These are phyloP conservation scores for Lacanobia wlatinum DNA, from an alignment of 2,888 invertebrate genomes.

Conservation along the genomic window DNA sequence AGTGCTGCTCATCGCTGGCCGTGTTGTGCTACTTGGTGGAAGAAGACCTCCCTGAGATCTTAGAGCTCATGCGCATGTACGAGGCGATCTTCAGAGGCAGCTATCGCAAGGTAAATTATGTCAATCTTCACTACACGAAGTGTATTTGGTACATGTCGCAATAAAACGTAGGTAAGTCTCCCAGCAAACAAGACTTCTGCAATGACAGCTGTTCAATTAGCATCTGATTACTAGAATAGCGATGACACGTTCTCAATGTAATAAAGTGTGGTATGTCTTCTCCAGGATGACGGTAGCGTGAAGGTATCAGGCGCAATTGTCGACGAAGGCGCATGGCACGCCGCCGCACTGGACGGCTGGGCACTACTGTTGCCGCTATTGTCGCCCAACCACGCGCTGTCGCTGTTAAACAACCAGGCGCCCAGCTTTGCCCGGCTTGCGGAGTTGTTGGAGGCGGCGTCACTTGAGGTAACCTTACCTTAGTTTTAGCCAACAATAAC, in stretches of 20 bases:
- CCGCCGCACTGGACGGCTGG: constrained; percentile 92
- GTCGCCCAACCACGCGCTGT: constrained; percentile 92
- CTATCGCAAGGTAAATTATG: constrained; percentile 91
- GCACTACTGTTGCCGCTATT: constrained; percentile 83
- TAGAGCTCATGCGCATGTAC: constrained; percentile 94
- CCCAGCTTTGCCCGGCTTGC: constrained; percentile 79
- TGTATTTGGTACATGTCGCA: too few species aligned
- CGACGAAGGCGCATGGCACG: constrained; percentile 93
- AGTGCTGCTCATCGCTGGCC: constrained; percentile 96
- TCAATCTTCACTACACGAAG: neutral
- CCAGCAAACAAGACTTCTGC: neutral
- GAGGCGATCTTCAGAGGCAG: constrained; percentile 95
- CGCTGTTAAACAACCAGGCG: constrained; percentile 83
- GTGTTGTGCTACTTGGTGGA: constrained; percentile 95
- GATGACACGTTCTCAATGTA: neutral
- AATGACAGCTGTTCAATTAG: too few species aligned
- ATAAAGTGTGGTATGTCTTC: neutral
- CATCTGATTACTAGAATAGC: neutral
- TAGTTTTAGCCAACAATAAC: too few species aligned
- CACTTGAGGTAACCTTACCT: constrained; percentile 70
- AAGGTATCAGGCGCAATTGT: too few species aligned
- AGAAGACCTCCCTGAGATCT: constrained; percentile 94
- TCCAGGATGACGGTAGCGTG: constrained; percentile 85
- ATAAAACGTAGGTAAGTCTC: neutral
- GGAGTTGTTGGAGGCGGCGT: constrained; percentile 91